These are phyloP conservation scores for Coecobrya sp. DNA, from an alignment of 2,888 invertebrate genomes.

Conservation along the genomic window DNA sequence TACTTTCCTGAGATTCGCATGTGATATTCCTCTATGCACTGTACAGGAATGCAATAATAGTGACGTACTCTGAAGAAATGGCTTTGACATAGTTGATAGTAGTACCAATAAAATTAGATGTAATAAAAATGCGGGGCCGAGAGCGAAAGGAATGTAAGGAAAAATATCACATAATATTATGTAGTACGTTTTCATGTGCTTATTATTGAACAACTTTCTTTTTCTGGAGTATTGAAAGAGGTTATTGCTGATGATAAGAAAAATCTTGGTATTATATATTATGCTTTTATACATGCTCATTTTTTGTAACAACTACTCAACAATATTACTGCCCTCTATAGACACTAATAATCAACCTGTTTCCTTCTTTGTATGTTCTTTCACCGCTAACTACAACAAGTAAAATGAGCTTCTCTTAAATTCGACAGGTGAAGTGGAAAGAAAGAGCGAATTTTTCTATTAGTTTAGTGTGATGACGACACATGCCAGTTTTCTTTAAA, in stretches of 20 bases:
- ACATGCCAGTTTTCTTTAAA: not conserved
- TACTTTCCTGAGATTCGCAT: not conserved
- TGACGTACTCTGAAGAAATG: not conserved
- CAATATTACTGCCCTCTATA: not conserved
- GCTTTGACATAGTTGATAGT: not conserved
- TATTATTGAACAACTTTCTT: not conserved
- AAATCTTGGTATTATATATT: not conserved
- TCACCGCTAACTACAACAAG: not conserved
- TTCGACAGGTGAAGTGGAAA: slow-evolving; percentile 29
- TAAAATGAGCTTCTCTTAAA: not conserved
- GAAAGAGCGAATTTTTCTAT: not conserved
- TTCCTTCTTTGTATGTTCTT: not conserved
- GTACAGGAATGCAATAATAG: slow-evolving; percentile 6
- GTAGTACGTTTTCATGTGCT: not conserved
- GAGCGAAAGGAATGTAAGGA: slow-evolving; percentile 1
- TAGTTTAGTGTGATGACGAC: too few species aligned
- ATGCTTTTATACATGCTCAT: not conserved
- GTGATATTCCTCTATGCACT: not conserved
- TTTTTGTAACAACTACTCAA: not conserved
- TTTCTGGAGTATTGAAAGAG: not conserved
- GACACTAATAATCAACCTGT: not conserved
- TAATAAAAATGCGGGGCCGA: not conserved
- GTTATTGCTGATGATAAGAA: not conserved
- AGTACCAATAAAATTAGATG: not conserved
- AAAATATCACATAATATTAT: not conserved